Base-by-base conservation (phyloP, 2,888 invertebrate species). In the Cosmorhoe ocellata region DNA sequence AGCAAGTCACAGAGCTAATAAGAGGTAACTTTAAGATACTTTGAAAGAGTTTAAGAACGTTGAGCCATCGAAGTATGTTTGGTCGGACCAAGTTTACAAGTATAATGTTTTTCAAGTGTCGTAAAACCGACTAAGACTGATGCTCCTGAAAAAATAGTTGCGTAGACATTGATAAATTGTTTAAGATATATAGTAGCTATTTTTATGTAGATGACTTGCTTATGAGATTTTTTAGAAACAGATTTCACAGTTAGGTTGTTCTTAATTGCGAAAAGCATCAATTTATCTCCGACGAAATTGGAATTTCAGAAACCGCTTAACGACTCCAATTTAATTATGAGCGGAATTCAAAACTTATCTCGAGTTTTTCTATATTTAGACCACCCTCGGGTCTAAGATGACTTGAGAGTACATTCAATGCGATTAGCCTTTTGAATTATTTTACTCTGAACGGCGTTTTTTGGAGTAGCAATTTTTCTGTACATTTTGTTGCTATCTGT, bases 351-450 rank as follows among this genome's bases (percentile, higher is more conserved):
- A 39, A 40, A 53, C 22, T 48, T 48, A 48, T 44, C 54, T 51
- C 50, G 62, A 68, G 58, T 66, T 70, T 67, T 67, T 66, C 63
- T 59, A 63, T 61, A 53, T 62, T 62, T 63, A 61, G 56, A 50
- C 28, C 43, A 12, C 71, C 50, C 63, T 9, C 2, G 67, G 64
- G 74, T 64, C 44, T 56, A 44, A 52, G 59, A 60, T 43, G 49
- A 54, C 47, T 52, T 58, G 56, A 60, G 46, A 36, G 61, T 62
- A 58, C 60, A 59, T 52, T 53, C 52, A 63, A 63, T 56, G 48
- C 36, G 63, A 69, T 74, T 66, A 69, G 74, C 74, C 74, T 72
- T 69, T 65, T 18, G n/a, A n/a, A 18, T 5, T 64, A 62, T 58
- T 59, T 65, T 63, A 41, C 54, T 48, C 42, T 40, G 50, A 58